phyloP scores from a whole-genome alignment of 35 echinoderm and acorn worm species.

The Apostichopus parvimensis region DNA sequence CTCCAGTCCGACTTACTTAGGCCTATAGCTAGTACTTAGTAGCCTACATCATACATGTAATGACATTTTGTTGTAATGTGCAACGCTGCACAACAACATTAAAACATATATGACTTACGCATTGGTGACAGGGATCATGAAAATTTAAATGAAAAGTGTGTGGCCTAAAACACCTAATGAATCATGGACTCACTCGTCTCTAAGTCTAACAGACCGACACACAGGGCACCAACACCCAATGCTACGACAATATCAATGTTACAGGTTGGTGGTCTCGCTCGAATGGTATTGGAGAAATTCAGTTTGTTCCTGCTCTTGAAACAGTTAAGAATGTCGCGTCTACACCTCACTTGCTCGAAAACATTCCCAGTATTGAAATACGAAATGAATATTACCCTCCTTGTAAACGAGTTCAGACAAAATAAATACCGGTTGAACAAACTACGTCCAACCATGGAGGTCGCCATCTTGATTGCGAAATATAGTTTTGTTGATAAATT shows the following conservation, averaged over 20 bases:
- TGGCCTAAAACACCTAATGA: no score
- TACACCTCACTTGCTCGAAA: neutral
- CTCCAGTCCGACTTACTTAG: no score
- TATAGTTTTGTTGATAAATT: neutral
- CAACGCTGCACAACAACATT: no score
- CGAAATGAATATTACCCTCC: no score
- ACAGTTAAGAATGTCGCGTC: neutral
- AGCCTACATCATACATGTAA: no score
- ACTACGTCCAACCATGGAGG: neutral
- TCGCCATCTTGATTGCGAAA: conserved; percentile 12
- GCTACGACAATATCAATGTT: neutral
- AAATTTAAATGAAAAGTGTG: no score
- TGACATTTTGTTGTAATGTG: no score
- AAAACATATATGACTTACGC: no score
- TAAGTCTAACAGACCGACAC: neutral
- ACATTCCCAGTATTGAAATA: neutral
- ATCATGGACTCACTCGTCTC: neutral
- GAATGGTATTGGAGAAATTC: neutral
- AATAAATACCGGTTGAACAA: neutral
- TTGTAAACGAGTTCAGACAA: neutral
- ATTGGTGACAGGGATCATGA: no score
- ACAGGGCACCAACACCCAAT: neutral
- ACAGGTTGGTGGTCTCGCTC: neutral
- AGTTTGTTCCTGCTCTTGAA: neutral
- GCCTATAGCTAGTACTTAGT: no score